phyloP scores from a whole-genome alignment of 2,797 vertebrate genomes.

The Argyrosomus regius region DNA sequence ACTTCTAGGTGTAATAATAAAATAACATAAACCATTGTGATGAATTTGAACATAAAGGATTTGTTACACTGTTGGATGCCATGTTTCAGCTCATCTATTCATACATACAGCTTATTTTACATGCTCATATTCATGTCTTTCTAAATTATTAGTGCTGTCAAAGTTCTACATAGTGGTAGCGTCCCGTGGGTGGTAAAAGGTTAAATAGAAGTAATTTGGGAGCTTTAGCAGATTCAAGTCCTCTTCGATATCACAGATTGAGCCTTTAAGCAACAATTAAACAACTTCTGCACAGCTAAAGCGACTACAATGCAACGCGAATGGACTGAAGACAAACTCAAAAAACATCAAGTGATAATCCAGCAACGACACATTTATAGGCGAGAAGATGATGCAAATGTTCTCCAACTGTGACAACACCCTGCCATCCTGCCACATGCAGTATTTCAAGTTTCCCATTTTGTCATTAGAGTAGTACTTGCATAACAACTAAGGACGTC shows the following conservation, averaged over 20 bases:
- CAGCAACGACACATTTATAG: slow-evolving; percentile 8
- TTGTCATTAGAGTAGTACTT: slow-evolving; percentile 29
- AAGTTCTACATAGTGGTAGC: neutral
- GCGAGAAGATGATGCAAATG: neutral
- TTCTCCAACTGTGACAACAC: neutral
- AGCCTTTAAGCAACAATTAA: slow-evolving; percentile 14
- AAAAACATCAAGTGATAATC: slow-evolving; percentile 7
- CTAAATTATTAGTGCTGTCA: neutral
- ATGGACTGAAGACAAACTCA: neutral
- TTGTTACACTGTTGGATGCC: neutral
- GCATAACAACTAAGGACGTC: slow-evolving; percentile 7
- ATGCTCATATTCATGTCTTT: neutral
- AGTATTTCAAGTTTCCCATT: slow-evolving; percentile 37
- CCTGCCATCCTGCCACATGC: neutral
- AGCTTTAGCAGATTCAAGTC: neutral
- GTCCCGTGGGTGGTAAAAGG: neutral
- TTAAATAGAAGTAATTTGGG: neutral
- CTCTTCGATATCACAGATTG: neutral
- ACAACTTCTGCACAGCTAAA: neutral
- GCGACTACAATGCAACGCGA: fast-evolving
- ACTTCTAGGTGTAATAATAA: neutral
- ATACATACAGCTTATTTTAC: neutral
- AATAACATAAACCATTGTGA: neutral
- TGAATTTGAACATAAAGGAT: neutral
- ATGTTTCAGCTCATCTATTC: neutral